Percentiles rank a stretch among this genome's conserved stretches.
These are phyloP conservation scores for Cichladusa arquata DNA, from an alignment of 2,113 vertebrate species.

Conservation along the genomic window DNA sequence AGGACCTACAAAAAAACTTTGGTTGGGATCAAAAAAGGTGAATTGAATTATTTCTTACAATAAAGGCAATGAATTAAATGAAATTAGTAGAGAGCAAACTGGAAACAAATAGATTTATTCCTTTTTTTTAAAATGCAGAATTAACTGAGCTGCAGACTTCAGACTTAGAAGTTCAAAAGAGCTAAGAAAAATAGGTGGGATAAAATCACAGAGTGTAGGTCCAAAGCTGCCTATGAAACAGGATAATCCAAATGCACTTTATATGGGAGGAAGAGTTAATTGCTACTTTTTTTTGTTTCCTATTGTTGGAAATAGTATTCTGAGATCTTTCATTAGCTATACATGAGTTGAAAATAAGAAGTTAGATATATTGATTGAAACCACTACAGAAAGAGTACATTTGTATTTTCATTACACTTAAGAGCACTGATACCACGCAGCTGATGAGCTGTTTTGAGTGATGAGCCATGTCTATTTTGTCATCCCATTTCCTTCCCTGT, in stretches of 20 bases:
- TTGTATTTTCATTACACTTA: neutral
- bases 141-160: neutral
- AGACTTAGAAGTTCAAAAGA: neutral
- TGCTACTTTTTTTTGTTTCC: neutral
- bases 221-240: neutral
- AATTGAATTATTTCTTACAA: neutral
- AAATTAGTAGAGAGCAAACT: neutral
- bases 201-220: neutral
- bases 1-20: neutral
- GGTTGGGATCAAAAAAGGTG: neutral
- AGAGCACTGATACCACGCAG: neutral
- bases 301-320: neutral
- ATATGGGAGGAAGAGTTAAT: neutral
- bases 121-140: neutral
- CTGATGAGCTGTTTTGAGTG: neutral
- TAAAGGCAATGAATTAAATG: neutral
- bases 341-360: neutral
- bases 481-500: neutral
- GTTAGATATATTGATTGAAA: neutral
- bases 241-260: neutral
- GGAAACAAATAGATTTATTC: neutral
- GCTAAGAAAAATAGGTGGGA: neutral
- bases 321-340: neutral
- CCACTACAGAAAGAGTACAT: neutral
- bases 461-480: neutral